Base-by-base conservation (phyloP, 2,888 invertebrate species). In the Hypolimnas misippus region DNA sequence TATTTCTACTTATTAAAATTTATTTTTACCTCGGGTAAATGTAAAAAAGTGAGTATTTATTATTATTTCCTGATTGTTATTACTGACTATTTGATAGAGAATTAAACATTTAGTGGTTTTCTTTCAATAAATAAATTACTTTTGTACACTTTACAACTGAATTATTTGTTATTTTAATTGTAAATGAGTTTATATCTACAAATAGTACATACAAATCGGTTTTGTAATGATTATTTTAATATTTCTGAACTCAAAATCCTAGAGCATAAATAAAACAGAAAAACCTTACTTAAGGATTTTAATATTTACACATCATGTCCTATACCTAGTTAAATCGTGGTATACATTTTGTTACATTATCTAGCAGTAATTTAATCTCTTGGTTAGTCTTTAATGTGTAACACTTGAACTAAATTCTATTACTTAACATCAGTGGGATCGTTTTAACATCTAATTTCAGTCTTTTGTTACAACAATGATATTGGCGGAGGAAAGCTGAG, bases 81-180 rank as follows among this genome's bases (percentile, higher is more conserved):
- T 73, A 74, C 75, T 76, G 80, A 77, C 79, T 81, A 82, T 84
- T 77, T 75, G 59, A 84, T 81, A 84, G 80, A 72, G 78, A 78
- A 76, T 73, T 70, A 12, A 46, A 62, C 61, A 69, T 72, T 65
- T 46, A 53, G 25, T 59, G 59, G 33, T 62, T 55, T 53, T 58
- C 35, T 61, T n/a, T 46, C 44, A 61, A 58, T 66, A 65, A 67
- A 67, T 67, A 67, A 67, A 62, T 67, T 64, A 67, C 44, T 65
- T 66, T 62, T 62, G 58, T 62, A 66, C 60, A 60, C 56, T 60
- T 60, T 35, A 44, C 53, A 49, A 46, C 42, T 55, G 51, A 61
- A 54, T 57, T 29, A 33, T 42, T 38, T 46, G 35, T 38, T n/a
- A 59, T 46, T 50, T 50, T 38, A 33, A 51, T 61, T 56, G 25